phyloP scores from a whole-genome alignment of 1,140 invertebrate genomes.

The Drosophila nigromelanica region DNA sequence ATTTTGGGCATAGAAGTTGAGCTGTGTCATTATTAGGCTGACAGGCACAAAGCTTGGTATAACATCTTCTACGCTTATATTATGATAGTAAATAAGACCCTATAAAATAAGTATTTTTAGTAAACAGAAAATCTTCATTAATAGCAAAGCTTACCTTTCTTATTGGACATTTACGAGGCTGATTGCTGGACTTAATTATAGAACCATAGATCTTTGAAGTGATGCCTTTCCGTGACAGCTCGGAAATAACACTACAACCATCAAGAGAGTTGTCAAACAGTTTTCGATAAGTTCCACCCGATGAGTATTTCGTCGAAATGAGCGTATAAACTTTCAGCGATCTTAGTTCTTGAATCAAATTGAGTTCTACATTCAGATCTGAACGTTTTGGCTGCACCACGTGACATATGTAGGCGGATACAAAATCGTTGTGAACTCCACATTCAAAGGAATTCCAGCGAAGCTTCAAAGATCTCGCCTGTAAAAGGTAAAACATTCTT shows the following conservation, averaged over 20 bases:
- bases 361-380: constrained; percentile 35
- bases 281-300: constrained; percentile 17
- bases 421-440: not conserved
- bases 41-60: constrained; percentile 45
- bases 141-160: constrained; percentile 18
- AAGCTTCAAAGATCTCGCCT: constrained; percentile 15
- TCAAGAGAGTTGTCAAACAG: constrained; percentile 46
- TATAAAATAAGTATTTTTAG: not conserved
- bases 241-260: constrained; percentile 40
- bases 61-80: constrained; percentile 48
- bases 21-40: constrained; percentile 28
- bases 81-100: constrained; percentile 47
- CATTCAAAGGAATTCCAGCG: constrained; percentile 48
- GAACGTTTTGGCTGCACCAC: constrained; percentile 22
- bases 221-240: constrained; percentile 32
- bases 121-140: not conserved
- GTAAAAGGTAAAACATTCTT: not conserved
- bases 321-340: constrained; percentile 26
- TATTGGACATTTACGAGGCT: constrained; percentile 42
- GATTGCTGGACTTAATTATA: constrained; percentile 42
- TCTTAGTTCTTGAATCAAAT: constrained; percentile 26
- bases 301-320: constrained; percentile 32
- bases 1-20: constrained; percentile 25
- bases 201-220: constrained; percentile 42
- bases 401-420: constrained; percentile 17